Percentiles rank a stretch among this genome's conserved stretches.
Conservation (phyloP, 2,797 vertebrate species). For the Numenius phaeopus region DNA sequence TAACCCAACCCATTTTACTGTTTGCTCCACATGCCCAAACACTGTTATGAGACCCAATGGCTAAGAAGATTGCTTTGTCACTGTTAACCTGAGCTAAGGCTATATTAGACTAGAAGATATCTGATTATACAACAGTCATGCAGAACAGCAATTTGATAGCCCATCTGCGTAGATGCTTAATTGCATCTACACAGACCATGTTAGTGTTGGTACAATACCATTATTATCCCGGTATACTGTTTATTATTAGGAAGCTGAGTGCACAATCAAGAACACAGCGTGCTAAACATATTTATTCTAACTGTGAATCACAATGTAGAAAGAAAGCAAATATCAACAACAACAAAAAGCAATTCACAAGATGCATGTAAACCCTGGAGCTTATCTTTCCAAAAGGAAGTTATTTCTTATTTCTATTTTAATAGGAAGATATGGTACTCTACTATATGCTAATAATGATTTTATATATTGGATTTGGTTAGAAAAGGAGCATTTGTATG, state of each 20-base stretch:
- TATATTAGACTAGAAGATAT: background rate
- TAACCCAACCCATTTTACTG: background rate
- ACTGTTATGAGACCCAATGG: background rate
- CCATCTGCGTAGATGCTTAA: background rate
- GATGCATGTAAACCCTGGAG: background rate
- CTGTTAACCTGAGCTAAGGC: background rate
- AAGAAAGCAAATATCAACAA: background rate
- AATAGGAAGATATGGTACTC: background rate
- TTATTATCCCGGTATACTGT: background rate
- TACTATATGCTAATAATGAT: background rate
- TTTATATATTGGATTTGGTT: background rate
- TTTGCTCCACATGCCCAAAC: background rate
- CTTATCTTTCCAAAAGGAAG: background rate
- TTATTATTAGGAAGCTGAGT: constrained; percentile 20
- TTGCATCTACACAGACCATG: background rate
- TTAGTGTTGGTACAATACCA: background rate
- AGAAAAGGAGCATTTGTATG: background rate
- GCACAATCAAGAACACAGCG: constrained; percentile 1
- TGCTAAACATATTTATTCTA: constrained; percentile 22
- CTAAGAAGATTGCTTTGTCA: background rate
- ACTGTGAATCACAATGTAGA: background rate
- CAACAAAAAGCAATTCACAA: background rate
- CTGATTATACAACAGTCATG: background rate
- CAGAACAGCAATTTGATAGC: background rate
- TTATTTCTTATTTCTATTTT: constrained; percentile 6